Evolutionary conservation across 2,797 vertebrate genomes (phyloP).

Genomic region (Bucorvus abyssinicus): DNA sequence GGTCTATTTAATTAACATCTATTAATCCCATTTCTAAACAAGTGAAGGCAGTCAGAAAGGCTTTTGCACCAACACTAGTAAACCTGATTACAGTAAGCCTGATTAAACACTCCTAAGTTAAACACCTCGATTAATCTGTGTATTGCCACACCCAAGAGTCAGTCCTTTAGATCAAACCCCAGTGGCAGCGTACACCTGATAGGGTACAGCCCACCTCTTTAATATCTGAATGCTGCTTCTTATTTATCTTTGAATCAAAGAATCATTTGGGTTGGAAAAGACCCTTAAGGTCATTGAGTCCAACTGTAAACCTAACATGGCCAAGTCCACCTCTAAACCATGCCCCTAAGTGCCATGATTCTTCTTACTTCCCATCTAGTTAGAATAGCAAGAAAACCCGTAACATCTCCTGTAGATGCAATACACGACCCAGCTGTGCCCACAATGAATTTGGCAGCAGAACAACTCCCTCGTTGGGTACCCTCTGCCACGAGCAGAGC

Average conservation of each 20-base stretch:
- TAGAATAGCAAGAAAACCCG: not conserved
- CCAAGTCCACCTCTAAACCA: not conserved
- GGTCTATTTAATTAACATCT: not conserved
- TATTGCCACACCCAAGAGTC: not conserved
- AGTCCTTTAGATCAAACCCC: not conserved
- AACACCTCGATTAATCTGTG: not conserved
- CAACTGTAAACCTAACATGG: not conserved
- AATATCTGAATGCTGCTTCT: not conserved
- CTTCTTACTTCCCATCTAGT: not conserved
- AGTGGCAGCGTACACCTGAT: rapidly evolving
- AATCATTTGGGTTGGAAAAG: not conserved
- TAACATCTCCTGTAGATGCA: not conserved
- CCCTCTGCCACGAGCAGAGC: not conserved
- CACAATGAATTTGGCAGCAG: not conserved
- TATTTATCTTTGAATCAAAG: not conserved
- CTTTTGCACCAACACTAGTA: not conserved
- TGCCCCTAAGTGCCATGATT: rapidly evolving
- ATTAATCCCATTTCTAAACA: not conserved
- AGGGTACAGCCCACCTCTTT: not conserved
- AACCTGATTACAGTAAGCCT: not conserved
- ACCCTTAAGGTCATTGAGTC: not conserved
- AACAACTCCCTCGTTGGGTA: not conserved
- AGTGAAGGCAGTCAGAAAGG: not conserved
- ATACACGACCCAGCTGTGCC: rapidly evolving
- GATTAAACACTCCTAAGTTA: not conserved